These are phyloP conservation scores for Drosophila suzukii DNA, from an alignment of 1,140 invertebrate species.

Conservation along the genomic window DNA sequence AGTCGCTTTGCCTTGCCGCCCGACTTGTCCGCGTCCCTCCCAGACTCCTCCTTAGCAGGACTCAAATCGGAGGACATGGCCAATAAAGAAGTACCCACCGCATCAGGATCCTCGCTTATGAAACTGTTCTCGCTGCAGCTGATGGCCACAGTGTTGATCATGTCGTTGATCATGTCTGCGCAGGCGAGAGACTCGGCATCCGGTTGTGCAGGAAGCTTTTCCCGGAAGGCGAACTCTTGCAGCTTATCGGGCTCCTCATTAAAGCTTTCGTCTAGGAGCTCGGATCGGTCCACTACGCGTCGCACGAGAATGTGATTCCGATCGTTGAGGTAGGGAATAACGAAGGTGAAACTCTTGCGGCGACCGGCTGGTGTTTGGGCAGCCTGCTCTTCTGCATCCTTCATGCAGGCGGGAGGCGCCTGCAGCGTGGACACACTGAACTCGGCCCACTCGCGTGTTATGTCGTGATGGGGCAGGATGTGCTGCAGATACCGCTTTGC, in stretches of 20 bases:
- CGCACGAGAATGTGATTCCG: constrained; percentile 77
- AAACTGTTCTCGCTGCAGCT: constrained; percentile 82
- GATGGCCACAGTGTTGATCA: constrained; percentile 83
- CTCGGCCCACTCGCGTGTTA: constrained; percentile 81
- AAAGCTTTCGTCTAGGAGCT: constrained; percentile 68
- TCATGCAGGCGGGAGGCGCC: constrained; percentile 41
- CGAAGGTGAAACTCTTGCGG: constrained; percentile 73
- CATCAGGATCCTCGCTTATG: constrained; percentile 65
- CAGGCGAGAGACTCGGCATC: constrained; percentile 43
- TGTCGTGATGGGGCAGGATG: constrained; percentile 77
- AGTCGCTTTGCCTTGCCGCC: constrained; percentile 28
- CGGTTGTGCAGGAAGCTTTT: constrained; percentile 4
- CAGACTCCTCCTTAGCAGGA: constrained; percentile 30
- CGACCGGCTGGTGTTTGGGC: constrained; percentile 32
- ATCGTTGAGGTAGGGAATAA: constrained; percentile 80
- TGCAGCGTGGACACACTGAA: constrained; percentile 81
- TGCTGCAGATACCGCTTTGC: constrained; percentile 81
- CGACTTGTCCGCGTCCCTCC: constrained; percentile 24
- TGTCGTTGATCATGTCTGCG: constrained; percentile 74
- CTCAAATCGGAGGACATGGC: constrained; percentile 1
- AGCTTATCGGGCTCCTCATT: constrained; percentile 34
- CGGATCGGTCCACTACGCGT: constrained; percentile 76
- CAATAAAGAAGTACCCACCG: background rate
- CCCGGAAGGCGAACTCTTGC: constrained; percentile 45
- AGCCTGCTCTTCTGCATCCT: constrained; percentile 57